These are phyloP conservation scores for Drosophila kambysellisi DNA, from an alignment of 2,888 invertebrate genomes.

Conservation along the genomic window DNA sequence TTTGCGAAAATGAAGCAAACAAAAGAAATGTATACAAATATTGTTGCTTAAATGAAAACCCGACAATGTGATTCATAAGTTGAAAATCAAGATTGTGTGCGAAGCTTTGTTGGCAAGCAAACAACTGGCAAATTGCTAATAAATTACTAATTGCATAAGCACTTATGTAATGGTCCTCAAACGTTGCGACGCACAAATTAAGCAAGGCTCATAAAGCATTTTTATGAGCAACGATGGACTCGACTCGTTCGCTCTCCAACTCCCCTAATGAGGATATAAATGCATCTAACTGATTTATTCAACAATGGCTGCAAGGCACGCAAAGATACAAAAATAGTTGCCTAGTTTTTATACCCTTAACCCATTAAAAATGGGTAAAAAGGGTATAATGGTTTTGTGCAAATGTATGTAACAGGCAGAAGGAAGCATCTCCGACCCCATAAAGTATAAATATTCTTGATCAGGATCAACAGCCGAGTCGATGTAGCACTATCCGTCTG, in stretches of 20 bases:
- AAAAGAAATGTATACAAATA: slow-evolving; percentile 13
- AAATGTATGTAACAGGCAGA: no score
- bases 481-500: no score
- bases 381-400: no score
- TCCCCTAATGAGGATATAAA: neutral
- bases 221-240: slow-evolving; percentile 40
- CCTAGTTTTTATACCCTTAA: no score
- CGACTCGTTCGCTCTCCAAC: neutral
- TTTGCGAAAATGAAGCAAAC: slow-evolving; percentile 32
- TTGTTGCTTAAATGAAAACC: slow-evolving; percentile 21
- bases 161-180: slow-evolving; percentile 63
- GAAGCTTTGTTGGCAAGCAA: slow-evolving; percentile 35
- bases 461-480: no score
- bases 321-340: slow-evolving; percentile 24
- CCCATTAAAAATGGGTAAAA: no score
- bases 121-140: slow-evolving; percentile 53
- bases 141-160: slow-evolving; percentile 68
- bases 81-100: slow-evolving; percentile 19
- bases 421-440: no score
- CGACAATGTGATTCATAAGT: slow-evolving; percentile 10
- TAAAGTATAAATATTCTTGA: no score
- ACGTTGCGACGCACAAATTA: slow-evolving; percentile 53
- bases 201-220: slow-evolving; percentile 52
- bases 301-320: slow-evolving; percentile 26
- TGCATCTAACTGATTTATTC: slow-evolving; percentile 61